A percentile compares a stretch with the other conserved stretches of the same genome.
Evolutionary conservation across 2,113 vertebrate species (phyloP).

Genomic region (Chamaetylas fuelleborni): DNA sequence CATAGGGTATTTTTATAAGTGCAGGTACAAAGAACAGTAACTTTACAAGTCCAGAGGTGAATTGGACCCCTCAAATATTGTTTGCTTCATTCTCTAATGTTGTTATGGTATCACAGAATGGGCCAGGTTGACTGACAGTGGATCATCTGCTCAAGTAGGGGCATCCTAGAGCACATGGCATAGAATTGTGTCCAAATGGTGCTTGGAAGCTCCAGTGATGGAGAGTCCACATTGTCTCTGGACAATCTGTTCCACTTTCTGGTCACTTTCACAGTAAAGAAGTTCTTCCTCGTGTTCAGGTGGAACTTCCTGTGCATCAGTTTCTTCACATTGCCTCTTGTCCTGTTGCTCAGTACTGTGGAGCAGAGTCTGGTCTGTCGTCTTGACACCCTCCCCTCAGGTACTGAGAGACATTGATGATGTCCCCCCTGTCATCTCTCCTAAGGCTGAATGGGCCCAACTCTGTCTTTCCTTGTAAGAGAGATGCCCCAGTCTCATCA

Average conservation of each 20-base stretch:
- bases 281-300: not conserved
- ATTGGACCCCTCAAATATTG: not conserved
- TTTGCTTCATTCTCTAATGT: not conserved
- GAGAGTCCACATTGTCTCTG: not conserved
- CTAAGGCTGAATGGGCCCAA: not conserved
- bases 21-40: not conserved
- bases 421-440: not conserved
- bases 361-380: accelerated
- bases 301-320: not conserved
- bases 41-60: not conserved
- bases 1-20: not conserved
- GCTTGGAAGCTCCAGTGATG: not conserved
- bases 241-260: not conserved
- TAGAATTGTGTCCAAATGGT: not conserved
- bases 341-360: accelerated
- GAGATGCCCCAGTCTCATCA: not conserved
- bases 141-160: not conserved
- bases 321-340: accelerated
- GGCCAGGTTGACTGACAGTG: not conserved
- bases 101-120: not conserved
- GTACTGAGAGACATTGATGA: too few species aligned
- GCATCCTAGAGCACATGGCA: not conserved
- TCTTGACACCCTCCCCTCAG: not conserved
- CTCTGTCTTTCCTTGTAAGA: not conserved
- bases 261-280: accelerated